Percentiles rank a stretch among this genome's conserved stretches.
These are phyloP conservation scores for Halictus ligatus DNA, from an alignment of 2,888 invertebrate genomes.

Conservation along the genomic window DNA sequence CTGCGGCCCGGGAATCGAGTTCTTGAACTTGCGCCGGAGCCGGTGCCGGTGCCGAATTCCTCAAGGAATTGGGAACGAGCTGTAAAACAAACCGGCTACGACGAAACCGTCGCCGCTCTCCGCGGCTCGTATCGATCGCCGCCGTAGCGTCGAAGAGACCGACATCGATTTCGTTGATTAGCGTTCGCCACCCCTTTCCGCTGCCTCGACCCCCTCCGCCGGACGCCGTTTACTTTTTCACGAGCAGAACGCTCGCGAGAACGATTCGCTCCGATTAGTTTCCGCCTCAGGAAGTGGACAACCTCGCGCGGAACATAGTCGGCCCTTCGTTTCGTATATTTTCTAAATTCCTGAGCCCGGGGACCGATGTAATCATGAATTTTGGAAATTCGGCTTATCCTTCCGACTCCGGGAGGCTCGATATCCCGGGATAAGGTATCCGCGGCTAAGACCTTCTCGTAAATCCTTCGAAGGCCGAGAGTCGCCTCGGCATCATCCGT, in stretches of 20 bases:
- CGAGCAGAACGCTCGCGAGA: background rate
- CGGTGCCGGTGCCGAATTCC: conserved; percentile 38
- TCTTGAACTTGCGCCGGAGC: conserved; percentile 51
- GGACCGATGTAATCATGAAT: background rate
- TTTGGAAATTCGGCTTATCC: background rate
- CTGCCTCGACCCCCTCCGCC: background rate
- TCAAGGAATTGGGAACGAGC: conserved; percentile 47
- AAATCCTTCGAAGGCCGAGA: too few species aligned
- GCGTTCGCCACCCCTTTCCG: background rate
- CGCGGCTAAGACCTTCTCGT: too few species aligned
- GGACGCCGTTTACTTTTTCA: background rate
- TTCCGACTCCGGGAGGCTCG: background rate
- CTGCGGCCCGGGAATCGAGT: conserved; percentile 58
- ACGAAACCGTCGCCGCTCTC: background rate
- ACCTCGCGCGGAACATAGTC: too few species aligned
- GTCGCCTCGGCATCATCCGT: too few species aligned
- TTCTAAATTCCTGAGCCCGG: background rate
- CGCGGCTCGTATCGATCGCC: conserved; percentile 10
- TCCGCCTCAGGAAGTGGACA: background rate
- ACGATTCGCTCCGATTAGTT: background rate
- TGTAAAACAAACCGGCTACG: conserved; percentile 41
- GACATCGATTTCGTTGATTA: conserved; percentile 20
- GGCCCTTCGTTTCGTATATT: background rate
- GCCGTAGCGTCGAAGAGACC: background rate
- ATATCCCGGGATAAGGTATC: background rate